Evolutionary conservation across 2,888 invertebrate genomes (phyloP).

Genomic region (Philereme vetulata): DNA sequence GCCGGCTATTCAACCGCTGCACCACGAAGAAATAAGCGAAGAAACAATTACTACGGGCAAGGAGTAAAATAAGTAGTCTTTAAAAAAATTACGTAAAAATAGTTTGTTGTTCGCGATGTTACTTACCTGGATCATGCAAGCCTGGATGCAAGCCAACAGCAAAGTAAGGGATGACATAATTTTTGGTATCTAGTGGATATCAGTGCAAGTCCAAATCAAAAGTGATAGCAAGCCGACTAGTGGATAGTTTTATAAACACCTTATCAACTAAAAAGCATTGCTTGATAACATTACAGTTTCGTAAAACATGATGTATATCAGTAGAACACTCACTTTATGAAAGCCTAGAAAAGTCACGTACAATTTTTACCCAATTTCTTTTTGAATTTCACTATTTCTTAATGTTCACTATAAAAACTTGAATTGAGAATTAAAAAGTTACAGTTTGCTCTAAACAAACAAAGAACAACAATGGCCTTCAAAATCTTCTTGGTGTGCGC

Average conservation of each 20-base stretch:
- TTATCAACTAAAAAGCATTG: background rate
- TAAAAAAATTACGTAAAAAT: too few relatives aligned
- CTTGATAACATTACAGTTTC: background rate
- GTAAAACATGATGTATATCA: background rate
- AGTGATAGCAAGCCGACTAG: background rate
- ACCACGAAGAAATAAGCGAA: too few relatives aligned
- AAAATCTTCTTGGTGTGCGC: slow-evolving; percentile 32
- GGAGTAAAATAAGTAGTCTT: too few relatives aligned
- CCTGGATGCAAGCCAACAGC: slow-evolving; percentile 50
- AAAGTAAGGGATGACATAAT: slow-evolving; percentile 49
- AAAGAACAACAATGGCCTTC: slow-evolving; percentile 23
- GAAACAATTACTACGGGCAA: too few relatives aligned
- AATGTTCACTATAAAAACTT: background rate
- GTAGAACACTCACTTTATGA: background rate
- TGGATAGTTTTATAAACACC: background rate
- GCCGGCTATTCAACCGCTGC: too few relatives aligned
- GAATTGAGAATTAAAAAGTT: background rate
- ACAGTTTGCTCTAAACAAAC: background rate
- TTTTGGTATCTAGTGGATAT: background rate
- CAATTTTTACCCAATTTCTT: background rate
- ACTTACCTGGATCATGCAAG: slow-evolving; percentile 52
- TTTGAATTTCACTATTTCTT: background rate
- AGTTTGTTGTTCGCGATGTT: too few relatives aligned
- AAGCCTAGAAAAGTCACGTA: background rate
- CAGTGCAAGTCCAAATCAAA: background rate